Base-by-base conservation (phyloP, 37 sponge, comb jelly and placozoan species). In the Theonella swinhoei region DNA sequence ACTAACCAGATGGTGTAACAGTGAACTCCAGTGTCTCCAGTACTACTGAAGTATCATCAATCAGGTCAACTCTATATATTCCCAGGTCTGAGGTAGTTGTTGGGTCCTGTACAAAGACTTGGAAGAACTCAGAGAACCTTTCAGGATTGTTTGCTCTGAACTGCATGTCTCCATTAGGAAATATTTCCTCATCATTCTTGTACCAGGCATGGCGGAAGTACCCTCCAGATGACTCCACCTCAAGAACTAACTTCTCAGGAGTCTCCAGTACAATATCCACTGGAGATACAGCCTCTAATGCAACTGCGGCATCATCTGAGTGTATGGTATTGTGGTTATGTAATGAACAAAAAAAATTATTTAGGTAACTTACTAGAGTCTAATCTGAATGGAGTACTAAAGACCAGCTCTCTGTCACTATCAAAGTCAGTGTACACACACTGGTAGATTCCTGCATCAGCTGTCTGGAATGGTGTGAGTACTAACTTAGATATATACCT, bases 391-490 rank as follows among this genome's bases (percentile, higher is more conserved):
- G 85, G 85, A 59, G 41, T 60, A 28, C 76, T 59, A 24, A 60
- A 38, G 65, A 77, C 7, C 19, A 84, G 42, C 43, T 84, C 81
- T 34, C 70, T 32, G 28, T 42, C 77, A 68, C 38, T 31, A 34
- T 69, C 42, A 32, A 1, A 32, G 30, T 68, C 82, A 34, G 71
- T 71, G 77, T 75, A 76, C 62, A 84, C 60, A 68, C 85, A 84
- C 77, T 84, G 85, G 61, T 84, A 84, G 36, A 77, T 60, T 34
- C 85, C 85, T 8, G 61, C 77, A 76, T 84, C 77, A 34, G 85
- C 68, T 1, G 3, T 29, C 20, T 33, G 29, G 40, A 84, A 84
- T 75, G 8, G 65, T 32, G 24, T 7, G 59, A 80, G 65, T 19
- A 11, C 20, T 1, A 76, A 61, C 54, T 47, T 7, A 47, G 54